Conservation (phyloP, 2,113 vertebrate genomes). For the Bagarius yarrelli region DNA sequence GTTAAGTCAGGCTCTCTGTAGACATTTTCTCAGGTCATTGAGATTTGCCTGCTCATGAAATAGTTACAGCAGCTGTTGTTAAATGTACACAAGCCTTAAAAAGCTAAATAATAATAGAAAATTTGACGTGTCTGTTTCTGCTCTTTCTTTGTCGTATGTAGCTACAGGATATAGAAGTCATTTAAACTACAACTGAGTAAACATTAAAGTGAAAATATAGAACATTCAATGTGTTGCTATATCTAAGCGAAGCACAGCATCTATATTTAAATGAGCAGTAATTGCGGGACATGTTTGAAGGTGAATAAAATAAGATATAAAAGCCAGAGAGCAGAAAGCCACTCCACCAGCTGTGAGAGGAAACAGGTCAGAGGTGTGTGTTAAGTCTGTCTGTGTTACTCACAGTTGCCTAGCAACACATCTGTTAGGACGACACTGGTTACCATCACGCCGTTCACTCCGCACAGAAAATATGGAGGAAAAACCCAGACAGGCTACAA, state of each 20-base stretch:
- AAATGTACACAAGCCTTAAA: background rate
- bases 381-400: constrained; percentile 41
- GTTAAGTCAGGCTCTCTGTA: background rate
- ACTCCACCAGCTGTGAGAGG: constrained; percentile 45
- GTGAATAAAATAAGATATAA: background rate
- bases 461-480: constrained; percentile 34
- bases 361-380: constrained; percentile 39
- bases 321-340: constrained; percentile 3
- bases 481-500: constrained; percentile 3
- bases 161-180: background rate
- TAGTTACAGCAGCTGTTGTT: background rate
- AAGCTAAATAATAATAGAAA: constrained; percentile 12
- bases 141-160: background rate
- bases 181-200: background rate
- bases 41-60: background rate
- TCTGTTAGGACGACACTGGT: constrained; percentile 42
- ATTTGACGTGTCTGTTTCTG: background rate
- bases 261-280: constrained; percentile 7
- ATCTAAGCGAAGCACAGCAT: background rate
- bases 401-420: constrained; percentile 59
- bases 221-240: background rate
- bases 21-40: background rate
- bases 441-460: constrained; percentile 28
- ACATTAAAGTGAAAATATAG: background rate
- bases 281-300: constrained; percentile 10